These are phyloP conservation scores for Chaetorhynchus papuensis DNA, from an alignment of 2,113 vertebrate species.

Conservation along the genomic window DNA sequence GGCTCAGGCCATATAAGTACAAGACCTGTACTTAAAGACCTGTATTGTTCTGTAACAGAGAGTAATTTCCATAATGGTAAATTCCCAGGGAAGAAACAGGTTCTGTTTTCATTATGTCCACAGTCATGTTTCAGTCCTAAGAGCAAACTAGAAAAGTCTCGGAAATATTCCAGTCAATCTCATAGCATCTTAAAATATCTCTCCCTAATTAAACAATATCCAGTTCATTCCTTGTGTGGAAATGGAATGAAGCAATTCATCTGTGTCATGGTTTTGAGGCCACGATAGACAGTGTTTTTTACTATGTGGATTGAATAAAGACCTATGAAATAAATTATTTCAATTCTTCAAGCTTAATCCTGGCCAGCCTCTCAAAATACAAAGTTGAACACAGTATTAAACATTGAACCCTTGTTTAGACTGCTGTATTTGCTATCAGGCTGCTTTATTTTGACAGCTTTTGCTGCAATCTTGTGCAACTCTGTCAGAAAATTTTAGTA, in stretches of 20 bases:
- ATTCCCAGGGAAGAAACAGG: not conserved
- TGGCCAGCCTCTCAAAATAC: not conserved
- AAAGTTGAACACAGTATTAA: not conserved
- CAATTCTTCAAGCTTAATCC: not conserved
- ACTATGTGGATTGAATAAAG: slow-evolving; percentile 11
- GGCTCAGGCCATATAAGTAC: not conserved
- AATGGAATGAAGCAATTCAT: slow-evolving; percentile 48
- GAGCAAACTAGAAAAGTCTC: not conserved
- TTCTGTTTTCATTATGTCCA: not conserved
- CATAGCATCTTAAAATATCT: not conserved
- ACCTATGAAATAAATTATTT: not conserved
- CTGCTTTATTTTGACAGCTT: not conserved
- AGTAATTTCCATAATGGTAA: not conserved
- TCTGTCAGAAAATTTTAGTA: not conserved
- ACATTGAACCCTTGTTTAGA: not conserved
- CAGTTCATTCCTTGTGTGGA: not conserved
- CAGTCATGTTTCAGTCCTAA: not conserved
- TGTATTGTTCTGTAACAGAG: not conserved
- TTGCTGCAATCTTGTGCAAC: not conserved
- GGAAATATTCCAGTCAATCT: not conserved
- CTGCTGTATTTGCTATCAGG: not conserved
- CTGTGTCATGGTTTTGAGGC: not conserved
- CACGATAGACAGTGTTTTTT: not conserved
- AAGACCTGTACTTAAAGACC: not conserved
- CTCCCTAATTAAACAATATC: slow-evolving; percentile 30